Evolutionary conservation across 2,888 invertebrate species (phyloP).

Genomic region (Anaspis maculata): DNA sequence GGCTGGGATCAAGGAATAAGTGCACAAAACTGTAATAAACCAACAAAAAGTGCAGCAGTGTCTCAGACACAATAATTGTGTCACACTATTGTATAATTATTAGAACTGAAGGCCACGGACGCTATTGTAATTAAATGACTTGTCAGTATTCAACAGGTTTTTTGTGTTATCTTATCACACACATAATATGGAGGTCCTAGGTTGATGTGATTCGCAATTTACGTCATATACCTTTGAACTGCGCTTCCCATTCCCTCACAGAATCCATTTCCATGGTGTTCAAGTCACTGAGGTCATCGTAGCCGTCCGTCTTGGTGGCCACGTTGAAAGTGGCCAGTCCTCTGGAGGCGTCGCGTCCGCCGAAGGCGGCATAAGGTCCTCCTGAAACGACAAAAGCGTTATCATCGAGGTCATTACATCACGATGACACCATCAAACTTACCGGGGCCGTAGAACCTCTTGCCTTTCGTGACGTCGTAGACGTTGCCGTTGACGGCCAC

Average conservation of each 20-base stretch:
- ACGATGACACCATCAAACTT: constrained; percentile 24
- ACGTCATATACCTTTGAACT: constrained; percentile 84
- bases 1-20: no score
- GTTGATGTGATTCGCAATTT: no score
- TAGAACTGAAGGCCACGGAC: no score
- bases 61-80: no score
- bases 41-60: no score
- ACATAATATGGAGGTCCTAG: no score
- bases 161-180: no score
- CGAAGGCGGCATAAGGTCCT: constrained; percentile 90
- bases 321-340: constrained; percentile 91
- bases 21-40: no score
- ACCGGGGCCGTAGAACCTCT: constrained; percentile 92
- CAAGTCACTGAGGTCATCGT: constrained; percentile 93
- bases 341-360: constrained; percentile 90
- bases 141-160: no score
- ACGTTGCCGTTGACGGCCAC: constrained; percentile 92
- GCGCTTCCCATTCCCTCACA: constrained; percentile 93
- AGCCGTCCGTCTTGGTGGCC: constrained; percentile 61
- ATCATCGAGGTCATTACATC: constrained; percentile 5
- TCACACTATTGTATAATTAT: no score
- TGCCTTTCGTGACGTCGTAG: constrained; percentile 88
- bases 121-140: no score
- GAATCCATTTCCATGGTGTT: constrained; percentile 91
- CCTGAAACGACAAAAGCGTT: constrained; percentile 47